Base-by-base conservation (phyloP, 1,140 invertebrate species). In the Gonioctena quinquepunctata region DNA sequence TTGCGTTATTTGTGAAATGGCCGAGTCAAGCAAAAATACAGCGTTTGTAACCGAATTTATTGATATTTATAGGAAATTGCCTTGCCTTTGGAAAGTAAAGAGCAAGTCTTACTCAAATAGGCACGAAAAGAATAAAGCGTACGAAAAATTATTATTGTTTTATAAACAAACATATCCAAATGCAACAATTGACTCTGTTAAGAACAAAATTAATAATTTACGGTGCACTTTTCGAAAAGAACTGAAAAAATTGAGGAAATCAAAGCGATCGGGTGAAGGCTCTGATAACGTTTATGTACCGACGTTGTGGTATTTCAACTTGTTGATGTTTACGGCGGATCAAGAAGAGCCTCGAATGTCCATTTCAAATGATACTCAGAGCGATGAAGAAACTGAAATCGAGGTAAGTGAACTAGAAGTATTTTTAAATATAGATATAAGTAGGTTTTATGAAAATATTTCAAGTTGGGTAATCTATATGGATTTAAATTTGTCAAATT, bases 121-220 rank as follows among this genome's bases (percentile, higher is more conserved):
- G n/a, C 28, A 33, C 8, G 8, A 11, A 13, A 7, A 13, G 8
- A 13, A 33, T 33, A 33, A 33, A 33, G 28, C 28, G n/a, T 33
- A 33, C n/a, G 28, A 7, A 13, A 11, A 7, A 13, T 33, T 33
- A 26, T 76, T 0, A 33, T 13, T 11, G n/a, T 33, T 11, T 56
- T 56, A 56, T 56, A 56, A 56, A 56, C 8, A 16, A 11, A 11
- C 16, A 11, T 68, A 79, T 26, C 72, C 74, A 49, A 5, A 63
- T 0, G 80, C 80, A 3, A 75, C 70, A 13, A 73, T 61, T 7
- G 77, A 79, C 19, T 76, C 73, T 13, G 79, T 81, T 2, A 23
- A 22, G 11, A 57, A 57, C 11, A 57, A 57, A 57, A 57, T 57
- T n/a, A 26, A 57, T 57, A 22, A 19, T 21, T 22, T 57, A 7